phyloP scores from a whole-genome alignment of 1,140 invertebrate genomes.

The Tetraneura akinire region DNA sequence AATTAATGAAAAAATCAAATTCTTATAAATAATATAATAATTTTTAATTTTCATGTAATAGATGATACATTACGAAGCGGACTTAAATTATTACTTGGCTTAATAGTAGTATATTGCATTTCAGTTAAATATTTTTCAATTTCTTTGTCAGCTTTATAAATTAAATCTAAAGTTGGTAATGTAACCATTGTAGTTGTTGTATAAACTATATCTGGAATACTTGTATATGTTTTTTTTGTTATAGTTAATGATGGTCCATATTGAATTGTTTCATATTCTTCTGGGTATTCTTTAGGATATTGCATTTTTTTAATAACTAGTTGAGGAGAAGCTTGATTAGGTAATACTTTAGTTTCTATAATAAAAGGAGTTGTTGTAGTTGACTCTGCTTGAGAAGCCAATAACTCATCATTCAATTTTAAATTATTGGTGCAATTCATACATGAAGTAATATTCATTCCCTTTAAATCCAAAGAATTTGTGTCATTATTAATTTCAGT shows the following conservation, averaged over 20 bases:
- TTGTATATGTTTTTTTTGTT: constrained; percentile 52
- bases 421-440: constrained; percentile 1
- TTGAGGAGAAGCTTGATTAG: not conserved
- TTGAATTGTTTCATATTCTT: constrained; percentile 53
- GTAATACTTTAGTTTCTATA: constrained; percentile 34
- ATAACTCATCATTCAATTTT: constrained; percentile 14
- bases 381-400: not conserved
- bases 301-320: constrained; percentile 28
- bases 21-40: no score
- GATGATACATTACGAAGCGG: constrained; percentile 29
- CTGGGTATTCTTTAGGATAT: constrained; percentile 54
- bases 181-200: constrained; percentile 52
- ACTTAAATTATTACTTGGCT: constrained; percentile 15
- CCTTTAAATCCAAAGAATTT: not conserved
- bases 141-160: constrained; percentile 49
- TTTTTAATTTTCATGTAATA: not conserved
- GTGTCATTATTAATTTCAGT: constrained; percentile 12
- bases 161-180: constrained; percentile 47
- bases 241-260: constrained; percentile 51
- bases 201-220: constrained; percentile 52
- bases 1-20: no score
- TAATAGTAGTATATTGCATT: not conserved
- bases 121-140: constrained; percentile 37
- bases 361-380: constrained; percentile 40
- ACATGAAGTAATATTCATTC: not conserved